These are phyloP conservation scores for Emydura subglobosa DNA, from an alignment of 2,113 vertebrate species.

Conservation along the genomic window DNA sequence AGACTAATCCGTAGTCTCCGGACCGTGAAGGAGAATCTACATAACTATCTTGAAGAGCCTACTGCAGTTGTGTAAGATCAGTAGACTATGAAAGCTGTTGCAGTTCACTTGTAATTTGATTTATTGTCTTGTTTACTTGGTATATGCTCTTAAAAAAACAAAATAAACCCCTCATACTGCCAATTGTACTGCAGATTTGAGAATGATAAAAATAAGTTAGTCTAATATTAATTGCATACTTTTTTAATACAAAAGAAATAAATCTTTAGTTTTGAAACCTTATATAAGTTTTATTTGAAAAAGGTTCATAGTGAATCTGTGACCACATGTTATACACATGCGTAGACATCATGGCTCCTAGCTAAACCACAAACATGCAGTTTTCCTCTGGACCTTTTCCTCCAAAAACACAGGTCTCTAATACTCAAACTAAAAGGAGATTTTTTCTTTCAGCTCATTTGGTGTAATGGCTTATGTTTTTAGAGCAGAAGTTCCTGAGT, in stretches of 20 bases:
- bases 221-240: slow-evolving; percentile 27
- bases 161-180: neutral
- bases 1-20: neutral
- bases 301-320: slow-evolving; percentile 50
- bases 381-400: slow-evolving; percentile 68
- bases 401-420: slow-evolving; percentile 58
- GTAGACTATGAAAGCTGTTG: neutral
- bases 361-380: slow-evolving; percentile 66
- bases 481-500: neutral
- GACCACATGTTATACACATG: slow-evolving; percentile 30
- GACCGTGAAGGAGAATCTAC: neutral
- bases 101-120: neutral
- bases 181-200: neutral
- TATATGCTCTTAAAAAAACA: neutral
- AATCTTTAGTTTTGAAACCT: slow-evolving; percentile 3
- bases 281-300: slow-evolving; percentile 28
- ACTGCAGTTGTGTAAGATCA: neutral
- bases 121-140: neutral
- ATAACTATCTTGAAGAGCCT: neutral
- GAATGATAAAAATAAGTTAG: neutral
- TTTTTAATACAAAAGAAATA: neutral
- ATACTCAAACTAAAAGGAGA: slow-evolving; percentile 53
- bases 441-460: slow-evolving; percentile 7
- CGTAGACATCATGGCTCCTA: slow-evolving; percentile 67
- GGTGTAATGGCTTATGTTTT: neutral